Base-by-base conservation (phyloP, 2,797 vertebrate species). In the Sebastes nivosus region DNA sequence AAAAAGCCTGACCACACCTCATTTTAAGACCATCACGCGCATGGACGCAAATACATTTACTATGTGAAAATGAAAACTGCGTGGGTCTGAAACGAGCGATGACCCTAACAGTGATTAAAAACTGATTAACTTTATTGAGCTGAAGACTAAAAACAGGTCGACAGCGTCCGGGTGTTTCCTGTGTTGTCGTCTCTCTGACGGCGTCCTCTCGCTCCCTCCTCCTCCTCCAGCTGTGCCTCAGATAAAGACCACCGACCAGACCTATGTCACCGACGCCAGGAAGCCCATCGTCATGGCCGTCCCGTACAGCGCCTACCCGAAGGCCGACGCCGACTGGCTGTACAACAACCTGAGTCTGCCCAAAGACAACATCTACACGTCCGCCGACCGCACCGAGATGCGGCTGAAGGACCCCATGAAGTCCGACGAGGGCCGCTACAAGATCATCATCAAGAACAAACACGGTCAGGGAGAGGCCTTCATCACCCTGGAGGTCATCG, bases 211-310 rank as follows among this genome's bases (percentile, higher is more conserved):
- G 32, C 4, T 38, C 38, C 34, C 3, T 29, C 13, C 1, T 75
- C 65, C 57, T 75, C 65, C 57, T 88, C 12, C 89, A 99, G 98
- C 98, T 89, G 94, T 95, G 72, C 98, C 98, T 82, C 96, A 95
- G 94, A 98, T 99, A 84, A 99, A 98, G 94, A 97, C 97, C 69
- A 96, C 93, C 67, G 98, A 99, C 90, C 97, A 99, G 93, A 97
- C 94, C 83, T 97, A 98, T 32, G 95, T 97, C 58, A 99, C 98
- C 36, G 98, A 99, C 69, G 97, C 94, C 66, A 97, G 98, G 75
- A 98, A 98, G 88, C 97, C 97, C 85, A 94, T 99, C 77, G 93
- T 94, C 22, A 97, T 99, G 97, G 92, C 94, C 18, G 96, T 99
- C 29, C 98, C 98, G 3, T 99, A 97, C 82, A 97, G 97, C 70